A percentile compares a stretch with the other conserved stretches of the same genome.
These are phyloP conservation scores for Chesias legatella DNA, from an alignment of 2,888 invertebrate genomes.

Conservation along the genomic window DNA sequence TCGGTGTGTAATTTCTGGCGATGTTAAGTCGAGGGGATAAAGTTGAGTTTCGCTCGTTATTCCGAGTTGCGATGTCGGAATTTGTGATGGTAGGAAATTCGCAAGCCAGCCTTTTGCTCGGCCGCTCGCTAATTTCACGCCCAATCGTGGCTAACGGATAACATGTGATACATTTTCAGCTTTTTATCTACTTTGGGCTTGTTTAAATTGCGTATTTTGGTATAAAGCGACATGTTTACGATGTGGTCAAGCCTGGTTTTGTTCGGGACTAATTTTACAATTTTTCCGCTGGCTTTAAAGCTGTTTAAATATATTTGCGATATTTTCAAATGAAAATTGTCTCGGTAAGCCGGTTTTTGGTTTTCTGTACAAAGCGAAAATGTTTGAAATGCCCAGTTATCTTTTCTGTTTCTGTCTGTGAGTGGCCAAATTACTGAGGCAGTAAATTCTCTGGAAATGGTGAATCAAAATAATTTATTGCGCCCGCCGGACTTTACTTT, in stretches of 20 bases:
- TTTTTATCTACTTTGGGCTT: constrained; percentile 45
- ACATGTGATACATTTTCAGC: constrained; percentile 59
- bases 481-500: neutral
- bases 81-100: constrained; percentile 62
- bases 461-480: neutral
- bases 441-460: neutral
- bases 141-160: constrained; percentile 66
- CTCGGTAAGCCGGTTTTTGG: too few relatives aligned
- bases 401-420: neutral
- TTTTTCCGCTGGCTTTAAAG: constrained; percentile 12
- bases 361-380: too few relatives aligned
- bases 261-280: constrained; percentile 26
- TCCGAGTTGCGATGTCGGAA: constrained; percentile 25
- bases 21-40: constrained; percentile 44
- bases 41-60: constrained; percentile 45
- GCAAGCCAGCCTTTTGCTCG: constrained; percentile 70
- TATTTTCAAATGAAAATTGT: constrained; percentile 3
- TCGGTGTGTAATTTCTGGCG: constrained; percentile 34
- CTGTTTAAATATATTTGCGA: constrained; percentile 11
- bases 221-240: constrained; percentile 34
- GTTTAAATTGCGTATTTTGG: constrained; percentile 35
- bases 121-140: constrained; percentile 70
- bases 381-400: neutral
- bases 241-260: constrained; percentile 31
- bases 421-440: neutral